These are phyloP conservation scores for Morpho achilles DNA, from an alignment of 2,888 invertebrate species.

Conservation along the genomic window DNA sequence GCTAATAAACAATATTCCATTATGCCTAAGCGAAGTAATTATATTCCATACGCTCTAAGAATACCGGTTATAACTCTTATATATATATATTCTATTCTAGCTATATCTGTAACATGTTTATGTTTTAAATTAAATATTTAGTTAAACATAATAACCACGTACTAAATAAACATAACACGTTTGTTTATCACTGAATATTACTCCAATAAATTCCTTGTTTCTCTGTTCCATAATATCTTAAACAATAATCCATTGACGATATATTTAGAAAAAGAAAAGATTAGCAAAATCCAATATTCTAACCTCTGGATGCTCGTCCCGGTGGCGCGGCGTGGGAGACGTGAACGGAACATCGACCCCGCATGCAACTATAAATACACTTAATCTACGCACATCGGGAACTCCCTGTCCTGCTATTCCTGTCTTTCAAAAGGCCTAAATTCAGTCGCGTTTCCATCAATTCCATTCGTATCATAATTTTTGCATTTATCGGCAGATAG, in stretches of 20 bases:
- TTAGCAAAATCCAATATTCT: constrained; percentile 25
- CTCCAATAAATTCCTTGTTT: no score
- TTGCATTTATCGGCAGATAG: not conserved
- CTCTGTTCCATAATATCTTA: no score
- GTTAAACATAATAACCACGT: no score
- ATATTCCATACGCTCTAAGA: no score
- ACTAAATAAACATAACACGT: no score
- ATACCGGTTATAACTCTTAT: no score
- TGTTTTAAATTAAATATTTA: no score
- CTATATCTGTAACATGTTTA: no score
- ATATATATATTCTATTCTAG: no score
- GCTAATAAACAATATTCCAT: not conserved
- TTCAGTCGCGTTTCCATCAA: constrained; percentile 17
- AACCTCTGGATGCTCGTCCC: constrained; percentile 46
- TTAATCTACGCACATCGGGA: constrained; percentile 54
- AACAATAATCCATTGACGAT: no score
- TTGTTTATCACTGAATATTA: no score
- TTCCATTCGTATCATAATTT: constrained; percentile 17
- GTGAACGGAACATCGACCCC: constrained; percentile 68
- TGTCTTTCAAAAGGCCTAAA: constrained; percentile 29
- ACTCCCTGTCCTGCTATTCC: constrained; percentile 35
- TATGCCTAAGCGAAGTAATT: no score
- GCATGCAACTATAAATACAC: constrained; percentile 70
- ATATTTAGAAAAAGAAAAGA: constrained; percentile 1
- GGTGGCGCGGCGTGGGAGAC: constrained; percentile 65